Evolutionary conservation across 2,113 vertebrate species (phyloP).

Genomic region (Onychostoma macrolepis): DNA sequence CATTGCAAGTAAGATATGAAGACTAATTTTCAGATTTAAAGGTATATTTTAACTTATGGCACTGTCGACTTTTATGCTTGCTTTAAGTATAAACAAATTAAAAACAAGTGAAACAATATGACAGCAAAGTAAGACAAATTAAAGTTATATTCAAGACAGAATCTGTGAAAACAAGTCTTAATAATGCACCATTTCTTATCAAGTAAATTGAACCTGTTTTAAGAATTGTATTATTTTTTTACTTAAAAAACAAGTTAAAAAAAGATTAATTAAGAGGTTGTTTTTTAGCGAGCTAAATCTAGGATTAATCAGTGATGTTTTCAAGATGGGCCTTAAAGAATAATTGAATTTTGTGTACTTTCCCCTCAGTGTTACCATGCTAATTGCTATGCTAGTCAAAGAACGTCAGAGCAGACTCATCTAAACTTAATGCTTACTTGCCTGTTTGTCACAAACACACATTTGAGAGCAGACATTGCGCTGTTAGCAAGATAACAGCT

Average conservation of each 20-base stretch:
- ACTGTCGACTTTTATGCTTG: too few relatives aligned
- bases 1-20: too few relatives aligned
- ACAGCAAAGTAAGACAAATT: not conserved
- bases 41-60: too few relatives aligned
- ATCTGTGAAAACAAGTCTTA: not conserved
- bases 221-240: not conserved
- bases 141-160: not conserved
- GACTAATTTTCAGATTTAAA: too few relatives aligned
- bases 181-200: not conserved
- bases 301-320: not conserved
- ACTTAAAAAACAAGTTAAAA: not conserved
- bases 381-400: not conserved
- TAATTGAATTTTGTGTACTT: not conserved
- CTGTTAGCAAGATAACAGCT: not conserved
- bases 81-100: too few relatives aligned
- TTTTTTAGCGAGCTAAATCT: not conserved
- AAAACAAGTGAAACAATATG: not conserved
- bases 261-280: not conserved
- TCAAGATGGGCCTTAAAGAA: not conserved
- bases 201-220: not conserved
- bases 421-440: not conserved
- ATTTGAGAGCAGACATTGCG: not conserved
- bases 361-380: not conserved
- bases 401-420: not conserved
- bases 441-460: not conserved